Conservation (phyloP, 1,140 invertebrate species). For the Drosophila bocki region DNA sequence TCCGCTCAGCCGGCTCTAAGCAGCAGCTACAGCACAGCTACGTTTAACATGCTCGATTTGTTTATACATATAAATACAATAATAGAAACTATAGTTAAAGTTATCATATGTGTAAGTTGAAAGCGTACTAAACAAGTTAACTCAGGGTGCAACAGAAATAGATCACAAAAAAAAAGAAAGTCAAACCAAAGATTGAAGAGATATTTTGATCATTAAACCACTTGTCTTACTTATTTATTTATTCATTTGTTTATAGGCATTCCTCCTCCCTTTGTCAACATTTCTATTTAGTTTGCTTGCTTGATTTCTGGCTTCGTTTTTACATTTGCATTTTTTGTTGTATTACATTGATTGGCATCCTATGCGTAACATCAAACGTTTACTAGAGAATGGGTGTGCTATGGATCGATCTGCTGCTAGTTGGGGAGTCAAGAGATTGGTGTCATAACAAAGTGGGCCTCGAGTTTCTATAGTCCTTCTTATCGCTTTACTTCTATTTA, state of each 20-base stretch:
- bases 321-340: constrained; percentile 49
- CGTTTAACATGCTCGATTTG: constrained; percentile 71
- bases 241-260: constrained; percentile 56
- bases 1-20: constrained; percentile 64
- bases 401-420: constrained; percentile 11
- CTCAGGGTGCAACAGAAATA: constrained; percentile 66
- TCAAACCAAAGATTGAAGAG: constrained; percentile 23
- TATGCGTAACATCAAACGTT: constrained; percentile 71
- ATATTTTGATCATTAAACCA: constrained; percentile 38
- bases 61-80: constrained; percentile 83
- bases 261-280: constrained; percentile 49
- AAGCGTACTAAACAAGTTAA: constrained; percentile 69
- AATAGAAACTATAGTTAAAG: constrained; percentile 73
- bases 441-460: constrained; percentile 29
- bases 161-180: constrained; percentile 47
- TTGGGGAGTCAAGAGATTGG: not conserved
- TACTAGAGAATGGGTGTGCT: constrained; percentile 53
- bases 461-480: constrained; percentile 5
- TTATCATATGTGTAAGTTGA: constrained; percentile 54
- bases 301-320: constrained; percentile 42
- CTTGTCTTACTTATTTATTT: constrained; percentile 33
- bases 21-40: constrained; percentile 50
- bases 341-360: constrained; percentile 65
- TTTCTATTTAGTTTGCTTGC: constrained; percentile 38
- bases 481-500: constrained; percentile 20